phyloP scores from a whole-genome alignment of 2,113 vertebrate species.

The Crotalus horridus region DNA sequence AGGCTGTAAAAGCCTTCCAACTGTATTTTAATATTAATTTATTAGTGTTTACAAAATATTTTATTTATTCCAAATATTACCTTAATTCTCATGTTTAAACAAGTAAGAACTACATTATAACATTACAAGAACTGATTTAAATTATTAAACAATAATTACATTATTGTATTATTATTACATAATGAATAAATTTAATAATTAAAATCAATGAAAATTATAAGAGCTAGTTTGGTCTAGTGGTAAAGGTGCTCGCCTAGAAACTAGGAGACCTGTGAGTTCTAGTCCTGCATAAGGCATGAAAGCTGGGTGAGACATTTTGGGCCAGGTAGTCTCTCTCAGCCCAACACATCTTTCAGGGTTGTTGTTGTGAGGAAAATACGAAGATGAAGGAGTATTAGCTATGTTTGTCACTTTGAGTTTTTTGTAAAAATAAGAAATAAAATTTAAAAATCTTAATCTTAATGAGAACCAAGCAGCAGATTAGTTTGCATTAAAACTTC shows the following conservation, averaged over 20 bases:
- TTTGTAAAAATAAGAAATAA: neutral
- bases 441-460: neutral
- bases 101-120: neutral
- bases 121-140: neutral
- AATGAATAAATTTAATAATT: no score
- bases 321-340: neutral
- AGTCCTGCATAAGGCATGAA: neutral
- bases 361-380: neutral
- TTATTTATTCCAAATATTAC: neutral
- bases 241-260: neutral
- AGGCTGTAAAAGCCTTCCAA: neutral
- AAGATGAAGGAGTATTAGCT: neutral
- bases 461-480: neutral
- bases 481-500: neutral
- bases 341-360: neutral
- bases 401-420: neutral
- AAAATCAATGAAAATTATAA: no score
- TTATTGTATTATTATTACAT: no score
- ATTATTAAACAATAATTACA: no score
- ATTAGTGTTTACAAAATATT: neutral
- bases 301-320: neutral
- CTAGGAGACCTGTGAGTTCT: neutral
- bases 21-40: neutral
- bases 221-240: neutral
- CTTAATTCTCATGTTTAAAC: neutral